Percentiles rank a stretch among this genome's conserved stretches.
These are phyloP conservation scores for Trichomalopsis sarcophagae DNA, from an alignment of 1,140 invertebrate species.

Conservation along the genomic window DNA sequence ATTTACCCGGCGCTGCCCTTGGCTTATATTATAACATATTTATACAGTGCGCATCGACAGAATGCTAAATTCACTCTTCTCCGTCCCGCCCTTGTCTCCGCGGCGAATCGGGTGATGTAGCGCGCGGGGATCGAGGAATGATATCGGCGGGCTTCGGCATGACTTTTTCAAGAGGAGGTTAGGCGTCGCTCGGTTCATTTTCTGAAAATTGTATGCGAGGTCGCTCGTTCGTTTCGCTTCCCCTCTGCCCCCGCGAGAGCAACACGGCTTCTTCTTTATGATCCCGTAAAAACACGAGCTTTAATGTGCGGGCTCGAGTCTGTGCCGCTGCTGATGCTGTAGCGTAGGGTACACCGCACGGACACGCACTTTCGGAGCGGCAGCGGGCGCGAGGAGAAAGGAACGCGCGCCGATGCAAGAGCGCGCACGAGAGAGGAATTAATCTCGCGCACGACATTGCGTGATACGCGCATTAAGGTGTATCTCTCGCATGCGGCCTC, in stretches of 20 bases:
- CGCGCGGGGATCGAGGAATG: not conserved
- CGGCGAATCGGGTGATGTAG: not conserved
- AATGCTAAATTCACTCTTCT: not conserved
- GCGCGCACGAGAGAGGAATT: slow-evolving; percentile 28
- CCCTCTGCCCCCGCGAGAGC: not conserved
- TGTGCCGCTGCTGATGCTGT: too few relatives aligned
- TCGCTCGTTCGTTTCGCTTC: slow-evolving; percentile 13
- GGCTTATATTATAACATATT: not conserved
- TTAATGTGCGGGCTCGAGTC: slow-evolving; percentile 25
- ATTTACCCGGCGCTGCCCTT: not conserved
- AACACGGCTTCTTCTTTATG: slow-evolving; percentile 27
- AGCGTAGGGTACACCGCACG: not conserved
- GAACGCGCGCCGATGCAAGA: not conserved
- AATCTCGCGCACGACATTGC: slow-evolving; percentile 45
- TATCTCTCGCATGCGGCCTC: not conserved
- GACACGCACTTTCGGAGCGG: slow-evolving; percentile 7
- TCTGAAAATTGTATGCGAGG: slow-evolving; percentile 46
- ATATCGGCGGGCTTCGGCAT: not conserved
- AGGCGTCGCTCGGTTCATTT: slow-evolving; percentile 7
- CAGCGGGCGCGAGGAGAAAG: not conserved
- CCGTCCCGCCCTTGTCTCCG: not conserved
- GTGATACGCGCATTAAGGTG: slow-evolving; percentile 18
- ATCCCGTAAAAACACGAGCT: slow-evolving; percentile 40
- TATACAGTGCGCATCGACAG: not conserved
- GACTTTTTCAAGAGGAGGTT: slow-evolving; percentile 33